phyloP scores from a whole-genome alignment of 2,797 vertebrate species.

The Coluber constrictor region DNA sequence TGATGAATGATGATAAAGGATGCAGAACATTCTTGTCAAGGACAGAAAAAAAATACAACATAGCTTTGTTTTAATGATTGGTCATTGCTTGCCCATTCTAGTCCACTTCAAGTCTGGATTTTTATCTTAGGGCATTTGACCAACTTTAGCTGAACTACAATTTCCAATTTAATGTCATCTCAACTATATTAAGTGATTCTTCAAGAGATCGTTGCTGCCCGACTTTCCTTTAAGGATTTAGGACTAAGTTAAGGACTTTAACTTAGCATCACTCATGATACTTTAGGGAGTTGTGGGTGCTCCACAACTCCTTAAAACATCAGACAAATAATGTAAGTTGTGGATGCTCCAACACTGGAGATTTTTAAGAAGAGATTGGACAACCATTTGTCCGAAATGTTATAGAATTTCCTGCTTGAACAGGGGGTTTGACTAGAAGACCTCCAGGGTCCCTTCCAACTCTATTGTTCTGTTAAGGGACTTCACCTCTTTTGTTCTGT shows the following conservation, averaged over 20 bases:
- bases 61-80: background rate
- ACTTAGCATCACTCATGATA: background rate
- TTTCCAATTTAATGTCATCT: background rate
- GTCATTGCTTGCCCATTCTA: background rate
- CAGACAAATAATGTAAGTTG: too few species aligned
- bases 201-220: background rate
- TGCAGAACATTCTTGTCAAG: background rate
- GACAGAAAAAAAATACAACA: background rate
- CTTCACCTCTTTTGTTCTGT: background rate
- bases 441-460: too few species aligned
- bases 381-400: too few species aligned
- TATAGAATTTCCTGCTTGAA: too few species aligned
- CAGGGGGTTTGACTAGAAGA: too few species aligned
- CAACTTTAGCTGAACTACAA: background rate
- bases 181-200: background rate
- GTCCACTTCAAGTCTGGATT: background rate
- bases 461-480: too few species aligned
- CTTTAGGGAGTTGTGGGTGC: background rate
- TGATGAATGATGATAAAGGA: too few species aligned
- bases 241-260: too few species aligned
- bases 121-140: background rate
- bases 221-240: background rate
- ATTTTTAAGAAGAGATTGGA: too few species aligned
- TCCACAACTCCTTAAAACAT: too few species aligned
- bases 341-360: background rate